Base-by-base conservation (phyloP, 2,888 invertebrate species). In the Hoplodrina ambigua region DNA sequence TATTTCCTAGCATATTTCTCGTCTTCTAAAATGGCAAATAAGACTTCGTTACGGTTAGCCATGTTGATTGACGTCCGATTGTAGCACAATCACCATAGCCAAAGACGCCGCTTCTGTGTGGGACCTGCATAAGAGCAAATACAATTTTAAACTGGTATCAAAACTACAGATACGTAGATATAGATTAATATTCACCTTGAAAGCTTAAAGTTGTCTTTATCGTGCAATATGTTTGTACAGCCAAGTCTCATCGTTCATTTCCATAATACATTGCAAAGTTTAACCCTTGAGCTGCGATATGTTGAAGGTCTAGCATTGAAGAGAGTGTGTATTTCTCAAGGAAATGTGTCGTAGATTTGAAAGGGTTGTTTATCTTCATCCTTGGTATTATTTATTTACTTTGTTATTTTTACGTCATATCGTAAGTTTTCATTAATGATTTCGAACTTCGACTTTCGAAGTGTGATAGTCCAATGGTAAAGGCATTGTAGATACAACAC, bases 181-280 rank as follows among this genome's bases (percentile, higher is more conserved):
- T 44, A 33, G 37, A 60, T 56, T 71, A 64, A 66, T 74, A 62
- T 64, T 64, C 17, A 60, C 49, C 41, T 68, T 76, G 33, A 60
- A 53, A 56, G 37, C 49, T 49, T 0, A 53, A 41, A 55, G 41
- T 46, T 33, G 46, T 68, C 55, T 75, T 67, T 80, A 80, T 76
- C 76, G 3, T 53, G 76, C 49, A 80, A 63, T 59, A 68, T 63
- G 76, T 76, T 76, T 68, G 59, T 19, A 44, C 69, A 80, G 80
- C 19, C 73, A 65, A 60, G 80, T 75, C 59, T 80, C 76, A 80
- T 75, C 33, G 59, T 75, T 76, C 55, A 80, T 80, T 59, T 68
- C 8, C 62, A 76, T 80, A 80, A 80, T 67, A 55, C 33, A 58
- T 52, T 54, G 75, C 44, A 46, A 37, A 74, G 67, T 61, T 65